A percentile compares a stretch with the other conserved stretches of the same genome.
Evolutionary conservation across 1,140 invertebrate genomes (phyloP).

Genomic region (Zophobas morio): DNA sequence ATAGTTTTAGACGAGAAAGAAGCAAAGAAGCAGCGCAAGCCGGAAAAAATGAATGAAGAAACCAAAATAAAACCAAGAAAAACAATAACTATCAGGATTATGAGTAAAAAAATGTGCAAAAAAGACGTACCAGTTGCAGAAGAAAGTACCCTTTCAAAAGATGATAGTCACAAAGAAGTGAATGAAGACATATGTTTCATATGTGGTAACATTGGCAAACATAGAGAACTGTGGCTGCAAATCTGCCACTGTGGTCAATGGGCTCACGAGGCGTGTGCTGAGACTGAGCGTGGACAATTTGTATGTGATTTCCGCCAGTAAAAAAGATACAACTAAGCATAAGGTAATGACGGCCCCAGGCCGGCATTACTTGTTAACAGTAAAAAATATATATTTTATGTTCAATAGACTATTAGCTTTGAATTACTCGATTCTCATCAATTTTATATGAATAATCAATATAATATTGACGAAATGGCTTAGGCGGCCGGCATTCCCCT

Average conservation of each 20-base stretch:
- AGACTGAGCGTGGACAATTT: neutral
- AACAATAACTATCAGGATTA: neutral
- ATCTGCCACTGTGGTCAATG: neutral
- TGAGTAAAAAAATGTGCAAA: neutral
- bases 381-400: neutral
- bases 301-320: neutral
- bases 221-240: neutral
- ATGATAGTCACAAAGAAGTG: neutral
- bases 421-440: neutral
- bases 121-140: neutral
- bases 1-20: neutral
- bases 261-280: neutral
- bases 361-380: neutral
- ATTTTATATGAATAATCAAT: neutral
- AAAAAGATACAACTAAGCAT: too few species aligned
- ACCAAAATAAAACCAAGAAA: neutral
- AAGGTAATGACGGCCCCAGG: neutral
- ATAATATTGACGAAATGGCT: conserved; percentile 1
- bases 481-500: neutral
- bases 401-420: neutral
- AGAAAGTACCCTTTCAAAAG: neutral
- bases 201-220: neutral
- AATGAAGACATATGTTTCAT: neutral
- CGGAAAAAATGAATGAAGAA: neutral
- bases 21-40: neutral